A percentile compares a stretch with the other conserved stretches of the same genome.
Conservation (phyloP, 1,140 invertebrate species). For the Drosophila novamexicana region DNA sequence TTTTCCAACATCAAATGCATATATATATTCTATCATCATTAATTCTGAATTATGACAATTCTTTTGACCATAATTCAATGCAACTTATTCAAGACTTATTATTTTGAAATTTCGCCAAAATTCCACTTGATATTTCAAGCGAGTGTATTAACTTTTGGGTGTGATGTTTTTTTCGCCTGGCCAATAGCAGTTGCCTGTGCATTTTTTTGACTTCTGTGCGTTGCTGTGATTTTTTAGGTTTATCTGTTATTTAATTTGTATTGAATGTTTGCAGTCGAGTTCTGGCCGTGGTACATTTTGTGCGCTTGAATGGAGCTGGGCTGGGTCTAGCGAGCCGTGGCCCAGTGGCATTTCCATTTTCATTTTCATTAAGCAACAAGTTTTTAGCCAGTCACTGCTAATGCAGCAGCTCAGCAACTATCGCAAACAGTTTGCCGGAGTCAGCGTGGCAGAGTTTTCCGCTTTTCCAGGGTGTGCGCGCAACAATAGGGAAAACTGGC, state of each 20-base stretch:
- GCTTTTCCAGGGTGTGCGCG: neutral
- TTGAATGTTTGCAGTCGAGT: slow-evolving; percentile 76
- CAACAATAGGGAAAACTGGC: slow-evolving; percentile 5
- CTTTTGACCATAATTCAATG: too few species aligned
- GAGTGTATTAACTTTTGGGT: neutral
- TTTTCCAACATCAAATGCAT: too few species aligned
- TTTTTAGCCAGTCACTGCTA: slow-evolving; percentile 48
- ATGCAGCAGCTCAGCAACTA: slow-evolving; percentile 61
- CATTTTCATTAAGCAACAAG: slow-evolving; percentile 75
- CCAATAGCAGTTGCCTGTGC: neutral
- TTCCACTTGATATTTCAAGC: neutral
- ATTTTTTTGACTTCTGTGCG: slow-evolving; percentile 36
- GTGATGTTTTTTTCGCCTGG: too few species aligned
- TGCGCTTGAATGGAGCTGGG: slow-evolving; percentile 3
- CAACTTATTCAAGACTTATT: too few species aligned
- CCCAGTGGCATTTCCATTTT: slow-evolving; percentile 26
- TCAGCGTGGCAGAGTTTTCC: slow-evolving; percentile 4
- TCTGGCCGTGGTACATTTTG: slow-evolving; percentile 48
- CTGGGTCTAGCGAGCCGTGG: neutral
- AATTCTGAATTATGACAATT: too few species aligned
- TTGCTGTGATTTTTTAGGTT: slow-evolving; percentile 59
- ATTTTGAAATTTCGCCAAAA: too few species aligned
- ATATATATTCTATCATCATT: too few species aligned
- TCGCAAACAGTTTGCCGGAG: slow-evolving; percentile 58
- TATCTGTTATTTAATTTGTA: slow-evolving; percentile 73